These are phyloP conservation scores for Julus scandinavius DNA, from an alignment of 2,888 invertebrate genomes.

Conservation along the genomic window DNA sequence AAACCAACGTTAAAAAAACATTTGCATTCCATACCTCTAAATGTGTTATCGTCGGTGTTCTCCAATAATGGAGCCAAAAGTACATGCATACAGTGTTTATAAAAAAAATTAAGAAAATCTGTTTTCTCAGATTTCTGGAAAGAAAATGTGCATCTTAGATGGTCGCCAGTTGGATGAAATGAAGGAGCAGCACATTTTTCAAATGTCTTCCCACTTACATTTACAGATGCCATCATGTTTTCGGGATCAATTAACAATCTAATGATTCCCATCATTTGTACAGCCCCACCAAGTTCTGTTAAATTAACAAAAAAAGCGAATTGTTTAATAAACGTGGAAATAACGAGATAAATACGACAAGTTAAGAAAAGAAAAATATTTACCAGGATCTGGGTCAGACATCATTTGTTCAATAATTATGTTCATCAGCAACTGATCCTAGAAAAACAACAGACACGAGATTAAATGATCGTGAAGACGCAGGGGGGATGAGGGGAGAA, in stretches of 20 bases:
- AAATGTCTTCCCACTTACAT: constrained; percentile 66
- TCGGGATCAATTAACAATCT: constrained; percentile 95
- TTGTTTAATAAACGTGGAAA: not conserved
- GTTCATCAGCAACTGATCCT: constrained; percentile 90
- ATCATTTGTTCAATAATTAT: constrained; percentile 99
- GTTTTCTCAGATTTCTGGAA: constrained; percentile 89
- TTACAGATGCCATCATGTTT: constrained; percentile 93
- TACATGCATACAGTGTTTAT: constrained; percentile 97
- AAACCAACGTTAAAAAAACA: not conserved
- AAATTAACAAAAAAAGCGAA: not conserved
- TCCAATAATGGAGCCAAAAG: constrained; percentile 90
- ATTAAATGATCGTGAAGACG: not conserved
- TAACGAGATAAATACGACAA: not conserved
- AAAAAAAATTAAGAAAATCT: constrained; percentile 98
- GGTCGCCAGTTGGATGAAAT: not conserved
- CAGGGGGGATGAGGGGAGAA: not conserved
- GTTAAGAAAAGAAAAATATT: not conserved
- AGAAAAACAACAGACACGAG: constrained; percentile 58
- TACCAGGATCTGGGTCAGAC: constrained; percentile 87
- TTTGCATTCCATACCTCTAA: constrained; percentile 69
- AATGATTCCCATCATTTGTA: constrained; percentile 94
- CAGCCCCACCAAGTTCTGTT: constrained; percentile 91
- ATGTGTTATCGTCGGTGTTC: constrained; percentile 88
- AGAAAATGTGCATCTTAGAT: constrained; percentile 27
- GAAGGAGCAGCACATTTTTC: constrained; percentile 4